Evolutionary conservation across 2,113 vertebrate genomes (phyloP).

Genomic region (Trematomus loennbergii): DNA sequence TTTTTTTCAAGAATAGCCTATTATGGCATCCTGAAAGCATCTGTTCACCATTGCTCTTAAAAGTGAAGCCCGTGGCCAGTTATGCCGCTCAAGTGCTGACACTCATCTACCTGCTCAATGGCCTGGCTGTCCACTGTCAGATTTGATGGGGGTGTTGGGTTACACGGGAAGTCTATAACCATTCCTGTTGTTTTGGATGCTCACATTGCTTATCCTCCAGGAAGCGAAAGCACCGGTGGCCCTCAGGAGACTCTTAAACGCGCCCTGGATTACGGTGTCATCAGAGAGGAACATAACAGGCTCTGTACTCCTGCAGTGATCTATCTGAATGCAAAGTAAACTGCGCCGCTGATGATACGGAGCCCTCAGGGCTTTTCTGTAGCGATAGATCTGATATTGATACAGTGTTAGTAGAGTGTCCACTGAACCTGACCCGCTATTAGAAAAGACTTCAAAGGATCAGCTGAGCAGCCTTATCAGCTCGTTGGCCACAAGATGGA

Average conservation of each 20-base stretch:
- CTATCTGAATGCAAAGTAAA: conserved; percentile 65
- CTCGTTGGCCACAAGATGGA: conserved; percentile 8
- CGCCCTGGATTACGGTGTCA: conserved; percentile 42
- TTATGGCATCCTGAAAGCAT: conserved; percentile 30
- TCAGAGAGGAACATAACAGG: conserved; percentile 23
- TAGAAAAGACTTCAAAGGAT: conserved; percentile 39
- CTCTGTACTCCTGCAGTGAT: conserved; percentile 29
- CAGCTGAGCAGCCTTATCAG: conserved; percentile 24
- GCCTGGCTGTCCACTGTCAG: conserved; percentile 19
- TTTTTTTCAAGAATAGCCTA: conserved; percentile 29
- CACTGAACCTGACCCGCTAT: conserved; percentile 42
- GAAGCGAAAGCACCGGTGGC: conserved; percentile 26
- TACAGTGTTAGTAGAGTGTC: conserved; percentile 30
- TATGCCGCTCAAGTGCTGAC: conserved; percentile 15
- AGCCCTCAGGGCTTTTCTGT: conserved; percentile 33
- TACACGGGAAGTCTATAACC: conserved; percentile 38
- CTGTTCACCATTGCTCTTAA: conserved; percentile 37
- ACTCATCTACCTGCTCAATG: conserved; percentile 36
- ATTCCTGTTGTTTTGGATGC: conserved; percentile 52
- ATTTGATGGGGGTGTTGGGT: conserved; percentile 38
- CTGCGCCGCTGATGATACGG: conserved; percentile 30
- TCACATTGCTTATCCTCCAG: conserved; percentile 49
- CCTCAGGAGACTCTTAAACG: conserved; percentile 49
- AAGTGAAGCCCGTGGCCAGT: conserved; percentile 20
- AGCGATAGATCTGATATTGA: conserved; percentile 42